Evolutionary conservation across 2,113 vertebrate species (phyloP).

Genomic region (Cynoglossus semilaevis): DNA sequence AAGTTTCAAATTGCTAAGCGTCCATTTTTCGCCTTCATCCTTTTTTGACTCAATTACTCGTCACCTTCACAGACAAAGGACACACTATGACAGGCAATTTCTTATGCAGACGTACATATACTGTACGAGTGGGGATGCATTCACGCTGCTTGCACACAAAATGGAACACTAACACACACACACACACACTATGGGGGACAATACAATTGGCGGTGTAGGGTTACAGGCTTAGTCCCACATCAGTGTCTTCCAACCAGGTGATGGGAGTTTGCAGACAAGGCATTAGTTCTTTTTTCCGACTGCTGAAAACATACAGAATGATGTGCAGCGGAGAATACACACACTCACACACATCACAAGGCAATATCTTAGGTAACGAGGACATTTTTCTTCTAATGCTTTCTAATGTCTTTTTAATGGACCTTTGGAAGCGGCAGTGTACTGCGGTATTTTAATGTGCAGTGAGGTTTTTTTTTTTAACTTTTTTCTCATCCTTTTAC

Average conservation of each 20-base stretch:
- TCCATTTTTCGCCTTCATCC: slow-evolving; percentile 60
- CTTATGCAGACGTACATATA: slow-evolving; percentile 43
- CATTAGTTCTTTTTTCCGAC: slow-evolving; percentile 21
- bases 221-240: slow-evolving; percentile 53
- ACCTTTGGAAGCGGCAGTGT: too few species aligned
- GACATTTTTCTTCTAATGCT: too few species aligned
- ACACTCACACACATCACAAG: slow-evolving; percentile 19
- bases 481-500: too few species aligned
- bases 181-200: slow-evolving; percentile 15
- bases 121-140: neutral
- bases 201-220: slow-evolving; percentile 50
- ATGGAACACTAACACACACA: slow-evolving; percentile 3
- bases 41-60: slow-evolving; percentile 64
- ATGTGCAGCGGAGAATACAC: slow-evolving; percentile 5
- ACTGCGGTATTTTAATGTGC: too few species aligned
- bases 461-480: too few species aligned
- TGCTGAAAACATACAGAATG: slow-evolving; percentile 8
- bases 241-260: slow-evolving; percentile 51
- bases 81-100: slow-evolving; percentile 39
- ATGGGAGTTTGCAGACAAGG: slow-evolving; percentile 43
- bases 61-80: slow-evolving; percentile 59
- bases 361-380: neutral
- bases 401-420: too few species aligned
- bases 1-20: slow-evolving; percentile 65
- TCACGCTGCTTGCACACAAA: neutral